phyloP scores from a whole-genome alignment of 2,113 vertebrate genomes.

The Larimichthys crocea region DNA sequence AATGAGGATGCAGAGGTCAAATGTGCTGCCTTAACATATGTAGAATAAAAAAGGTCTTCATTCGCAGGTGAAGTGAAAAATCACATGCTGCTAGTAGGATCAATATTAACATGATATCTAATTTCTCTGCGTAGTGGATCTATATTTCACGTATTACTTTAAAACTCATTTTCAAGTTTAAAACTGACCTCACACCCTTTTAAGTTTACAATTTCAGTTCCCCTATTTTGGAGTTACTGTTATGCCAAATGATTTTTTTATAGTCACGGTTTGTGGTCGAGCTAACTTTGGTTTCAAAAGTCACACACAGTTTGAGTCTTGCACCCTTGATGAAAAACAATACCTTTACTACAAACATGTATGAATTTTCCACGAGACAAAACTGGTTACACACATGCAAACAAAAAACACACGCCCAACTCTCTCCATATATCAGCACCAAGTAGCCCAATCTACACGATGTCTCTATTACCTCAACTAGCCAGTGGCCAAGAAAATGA shows the following conservation, averaged over 20 bases:
- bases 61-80: not conserved
- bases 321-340: not conserved
- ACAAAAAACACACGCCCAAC: not conserved
- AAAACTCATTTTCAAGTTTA: not conserved
- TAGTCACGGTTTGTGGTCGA: not conserved
- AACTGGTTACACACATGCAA: not conserved
- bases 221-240: not conserved
- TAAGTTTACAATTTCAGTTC: too few species aligned
- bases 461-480: constrained; percentile 15
- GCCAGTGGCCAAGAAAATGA: constrained; percentile 9
- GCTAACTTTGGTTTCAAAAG: not conserved
- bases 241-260: not conserved
- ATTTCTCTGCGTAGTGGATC: not conserved
- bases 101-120: not conserved
- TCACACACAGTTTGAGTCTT: not conserved
- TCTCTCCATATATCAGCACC: not conserved
- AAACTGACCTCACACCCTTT: not conserved
- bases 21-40: not conserved
- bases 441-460: not conserved
- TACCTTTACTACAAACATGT: not conserved
- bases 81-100: not conserved
- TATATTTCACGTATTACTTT: not conserved
- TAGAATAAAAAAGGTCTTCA: not conserved
- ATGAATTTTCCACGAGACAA: constrained; percentile 12
- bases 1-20: not conserved